Evolutionary conservation across 2,113 vertebrate species (phyloP).

Genomic region (Gopherus evgoodei): DNA sequence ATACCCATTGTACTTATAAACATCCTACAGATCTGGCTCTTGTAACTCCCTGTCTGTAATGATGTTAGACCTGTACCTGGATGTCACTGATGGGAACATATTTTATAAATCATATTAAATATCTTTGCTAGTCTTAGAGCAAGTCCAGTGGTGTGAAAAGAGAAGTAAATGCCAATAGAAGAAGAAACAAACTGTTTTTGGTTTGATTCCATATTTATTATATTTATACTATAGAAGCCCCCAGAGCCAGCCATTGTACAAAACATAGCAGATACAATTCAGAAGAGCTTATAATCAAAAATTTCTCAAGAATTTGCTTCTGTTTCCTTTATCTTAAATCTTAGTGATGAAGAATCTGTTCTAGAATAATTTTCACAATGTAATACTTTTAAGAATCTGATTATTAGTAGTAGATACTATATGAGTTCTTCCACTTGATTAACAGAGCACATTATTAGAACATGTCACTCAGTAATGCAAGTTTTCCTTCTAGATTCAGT

Average conservation of each 20-base stretch:
- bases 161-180: neutral
- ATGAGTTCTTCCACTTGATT: neutral
- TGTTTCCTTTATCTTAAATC: neutral
- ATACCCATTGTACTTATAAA: slow-evolving; percentile 7
- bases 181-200: neutral
- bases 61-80: neutral
- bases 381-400: neutral
- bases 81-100: slow-evolving; percentile 48
- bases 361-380: neutral
- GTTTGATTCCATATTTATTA: neutral
- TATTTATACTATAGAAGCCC: neutral
- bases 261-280: neutral
- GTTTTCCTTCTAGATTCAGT: neutral
- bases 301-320: neutral
- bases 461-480: neutral
- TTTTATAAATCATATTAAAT: slow-evolving; percentile 26
- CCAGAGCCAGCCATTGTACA: neutral
- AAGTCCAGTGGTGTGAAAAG: neutral
- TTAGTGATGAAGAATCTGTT: neutral
- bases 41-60: slow-evolving; percentile 32
- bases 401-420: neutral
- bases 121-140: neutral
- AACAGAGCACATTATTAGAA: neutral
- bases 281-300: neutral
- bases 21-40: slow-evolving; percentile 31